phyloP scores from a whole-genome alignment of 1,140 invertebrate genomes.

The Scylla paramamosain region DNA sequence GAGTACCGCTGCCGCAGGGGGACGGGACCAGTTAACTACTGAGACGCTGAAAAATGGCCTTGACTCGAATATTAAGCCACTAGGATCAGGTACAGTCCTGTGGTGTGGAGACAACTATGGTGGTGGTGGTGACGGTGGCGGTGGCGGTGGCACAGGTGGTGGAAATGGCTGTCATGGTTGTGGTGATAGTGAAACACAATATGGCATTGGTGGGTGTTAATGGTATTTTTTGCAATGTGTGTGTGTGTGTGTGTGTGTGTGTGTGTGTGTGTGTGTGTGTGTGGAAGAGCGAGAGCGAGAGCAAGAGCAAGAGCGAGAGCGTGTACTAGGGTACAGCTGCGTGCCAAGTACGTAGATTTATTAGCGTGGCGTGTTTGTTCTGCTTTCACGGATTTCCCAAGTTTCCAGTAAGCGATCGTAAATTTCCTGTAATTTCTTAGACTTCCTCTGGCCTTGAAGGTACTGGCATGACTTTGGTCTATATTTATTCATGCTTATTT shows the following conservation, averaged over 20 bases:
- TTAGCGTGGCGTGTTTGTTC: no score
- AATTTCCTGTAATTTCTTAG: not conserved
- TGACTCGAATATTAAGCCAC: slow-evolving; percentile 59
- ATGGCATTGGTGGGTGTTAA: not conserved
- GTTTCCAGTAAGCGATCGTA: not conserved
- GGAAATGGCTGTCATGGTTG: not conserved
- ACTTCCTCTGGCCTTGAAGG: no score
- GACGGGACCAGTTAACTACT: slow-evolving; percentile 42
- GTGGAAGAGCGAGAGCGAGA: no score
- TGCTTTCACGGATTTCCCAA: not conserved
- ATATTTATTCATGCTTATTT: not conserved
- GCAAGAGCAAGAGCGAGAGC: no score
- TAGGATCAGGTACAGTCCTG: not conserved
- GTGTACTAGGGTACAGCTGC: not conserved
- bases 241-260: not conserved
- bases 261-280: not conserved
- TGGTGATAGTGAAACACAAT: not conserved
- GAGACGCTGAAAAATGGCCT: slow-evolving; percentile 43
- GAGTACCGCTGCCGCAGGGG: not conserved
- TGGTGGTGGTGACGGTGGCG: not conserved
- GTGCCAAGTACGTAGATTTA: no score
- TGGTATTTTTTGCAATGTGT: not conserved
- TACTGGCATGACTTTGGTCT: not conserved
- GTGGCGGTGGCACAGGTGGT: not conserved
- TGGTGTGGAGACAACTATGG: not conserved